Conservation (phyloP, 2,113 vertebrate species). For the Labeo rohita region DNA sequence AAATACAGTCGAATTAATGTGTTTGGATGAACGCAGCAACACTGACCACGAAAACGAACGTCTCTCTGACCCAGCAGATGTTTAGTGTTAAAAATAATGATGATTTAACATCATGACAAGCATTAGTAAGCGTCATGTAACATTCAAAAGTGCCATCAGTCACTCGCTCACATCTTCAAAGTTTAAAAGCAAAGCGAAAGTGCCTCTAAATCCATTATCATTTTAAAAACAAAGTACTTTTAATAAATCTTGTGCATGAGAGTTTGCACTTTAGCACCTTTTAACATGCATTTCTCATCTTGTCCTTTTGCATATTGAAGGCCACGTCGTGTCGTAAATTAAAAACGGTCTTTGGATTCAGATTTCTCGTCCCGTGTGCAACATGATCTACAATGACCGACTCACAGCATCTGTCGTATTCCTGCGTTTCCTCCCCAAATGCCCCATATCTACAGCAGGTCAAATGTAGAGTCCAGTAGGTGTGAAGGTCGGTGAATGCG, state of each 20-base stretch:
- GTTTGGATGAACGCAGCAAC: not conserved
- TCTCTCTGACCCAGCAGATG: constrained; percentile 49
- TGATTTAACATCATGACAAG: not conserved
- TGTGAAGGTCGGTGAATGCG: not conserved
- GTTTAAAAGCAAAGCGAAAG: constrained; percentile 15
- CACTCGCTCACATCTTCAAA: not conserved
- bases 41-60: not conserved
- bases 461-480: not conserved
- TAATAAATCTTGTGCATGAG: not conserved
- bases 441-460: not conserved
- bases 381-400: not conserved
- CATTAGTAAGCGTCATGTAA: not conserved
- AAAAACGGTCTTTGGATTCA: not conserved
- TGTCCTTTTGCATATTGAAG: not conserved
- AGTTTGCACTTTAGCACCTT: not conserved
- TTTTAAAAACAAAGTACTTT: not conserved
- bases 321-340: not conserved
- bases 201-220: not conserved
- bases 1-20: not conserved
- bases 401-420: not conserved
- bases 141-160: constrained; percentile 6
- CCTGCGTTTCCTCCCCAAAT: not conserved
- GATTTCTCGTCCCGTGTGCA: not conserved
- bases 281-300: too few relatives aligned
- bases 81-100: constrained; percentile 33